Evolutionary conservation across 2,113 vertebrate species (phyloP).

Genomic region (Hyperopisus bebe): DNA sequence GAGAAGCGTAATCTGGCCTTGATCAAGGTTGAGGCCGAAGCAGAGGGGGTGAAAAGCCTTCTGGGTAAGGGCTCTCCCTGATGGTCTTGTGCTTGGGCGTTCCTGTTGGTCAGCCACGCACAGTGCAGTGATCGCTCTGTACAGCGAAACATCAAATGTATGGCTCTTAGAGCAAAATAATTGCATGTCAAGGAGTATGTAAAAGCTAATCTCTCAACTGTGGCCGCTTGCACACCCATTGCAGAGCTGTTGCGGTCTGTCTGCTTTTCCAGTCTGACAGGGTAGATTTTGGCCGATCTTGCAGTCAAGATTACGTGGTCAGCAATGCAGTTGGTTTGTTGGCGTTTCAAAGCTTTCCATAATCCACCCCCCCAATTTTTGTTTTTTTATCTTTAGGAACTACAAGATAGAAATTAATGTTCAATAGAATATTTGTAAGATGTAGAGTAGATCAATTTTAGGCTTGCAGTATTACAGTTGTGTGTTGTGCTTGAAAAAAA

Average conservation of each 20-base stretch:
- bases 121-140: not conserved
- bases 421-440: not conserved
- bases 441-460: not conserved
- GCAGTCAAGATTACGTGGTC: not conserved
- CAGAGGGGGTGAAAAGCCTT: constrained; percentile 58
- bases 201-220: not conserved
- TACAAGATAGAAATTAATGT: not conserved
- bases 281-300: not conserved
- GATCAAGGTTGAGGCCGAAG: constrained; percentile 69
- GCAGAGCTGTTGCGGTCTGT: not conserved
- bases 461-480: not conserved
- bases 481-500: not conserved
- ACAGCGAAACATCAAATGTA: not conserved
- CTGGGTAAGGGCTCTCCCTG: constrained; percentile 64
- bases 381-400: not conserved
- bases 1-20: constrained; percentile 67
- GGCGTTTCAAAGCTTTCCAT: not conserved
- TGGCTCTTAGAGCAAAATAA: not conserved
- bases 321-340: not conserved
- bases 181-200: not conserved
- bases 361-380: not conserved
- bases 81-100: constrained; percentile 8
- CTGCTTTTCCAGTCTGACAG: not conserved
- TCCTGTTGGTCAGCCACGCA: not conserved
- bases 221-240: not conserved